These are phyloP conservation scores for Streblospio benedicti DNA, from an alignment of 1,140 invertebrate genomes.

Conservation along the genomic window DNA sequence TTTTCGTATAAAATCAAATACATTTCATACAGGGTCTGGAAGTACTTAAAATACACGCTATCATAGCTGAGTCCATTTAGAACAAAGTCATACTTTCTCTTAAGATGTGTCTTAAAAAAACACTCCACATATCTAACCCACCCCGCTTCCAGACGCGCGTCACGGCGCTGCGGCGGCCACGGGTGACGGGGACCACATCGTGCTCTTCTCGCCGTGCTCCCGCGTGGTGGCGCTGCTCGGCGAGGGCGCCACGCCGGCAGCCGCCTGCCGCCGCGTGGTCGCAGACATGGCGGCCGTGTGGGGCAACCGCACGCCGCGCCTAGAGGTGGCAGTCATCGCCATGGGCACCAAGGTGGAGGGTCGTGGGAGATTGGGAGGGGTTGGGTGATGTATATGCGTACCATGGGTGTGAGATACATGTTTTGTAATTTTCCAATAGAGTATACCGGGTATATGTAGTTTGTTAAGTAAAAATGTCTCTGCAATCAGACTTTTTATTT, in stretches of 20 bases:
- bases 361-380: not conserved
- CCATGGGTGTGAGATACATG: not conserved
- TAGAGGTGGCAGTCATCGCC: slow-evolving; percentile 27
- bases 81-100: not conserved
- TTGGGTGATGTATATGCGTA: not conserved
- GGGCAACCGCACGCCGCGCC: not conserved
- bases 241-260: slow-evolving; percentile 20
- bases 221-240: slow-evolving; percentile 25
- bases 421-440: no score
- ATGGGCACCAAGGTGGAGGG: slow-evolving; percentile 20
- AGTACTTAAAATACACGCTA: no score
- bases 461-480: no score
- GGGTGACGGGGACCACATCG: slow-evolving; percentile 92
- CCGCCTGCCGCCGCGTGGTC: slow-evolving; percentile 19
- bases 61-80: no score
- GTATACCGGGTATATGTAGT: no score
- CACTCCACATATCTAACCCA: no score
- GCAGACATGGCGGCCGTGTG: slow-evolving; percentile 15
- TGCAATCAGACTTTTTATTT: no score
- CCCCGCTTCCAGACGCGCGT: slow-evolving; percentile 56
- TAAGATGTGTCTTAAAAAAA: not conserved
- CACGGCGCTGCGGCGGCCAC: slow-evolving; percentile 85
- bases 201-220: slow-evolving; percentile 68
- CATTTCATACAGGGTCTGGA: no score
- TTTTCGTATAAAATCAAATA: no score